These are phyloP conservation scores for Orgyia antiqua DNA, from an alignment of 2,888 invertebrate genomes.

Conservation along the genomic window DNA sequence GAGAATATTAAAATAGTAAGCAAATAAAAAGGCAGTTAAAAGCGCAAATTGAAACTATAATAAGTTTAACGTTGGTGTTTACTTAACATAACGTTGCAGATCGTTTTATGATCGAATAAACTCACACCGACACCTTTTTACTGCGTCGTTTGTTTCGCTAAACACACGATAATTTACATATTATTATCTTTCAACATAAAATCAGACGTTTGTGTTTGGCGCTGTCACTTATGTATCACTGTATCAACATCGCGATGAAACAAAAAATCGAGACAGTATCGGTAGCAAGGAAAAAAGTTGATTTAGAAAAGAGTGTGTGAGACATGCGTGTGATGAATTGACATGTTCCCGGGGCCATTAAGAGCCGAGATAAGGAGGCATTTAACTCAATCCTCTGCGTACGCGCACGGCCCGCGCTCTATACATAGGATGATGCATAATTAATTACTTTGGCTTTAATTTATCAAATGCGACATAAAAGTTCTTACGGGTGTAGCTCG, in stretches of 20 bases:
- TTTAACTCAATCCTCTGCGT: conserved; percentile 66
- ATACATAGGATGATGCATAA: conserved; percentile 16
- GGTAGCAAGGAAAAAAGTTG: conserved; percentile 31
- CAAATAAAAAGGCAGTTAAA: conserved; percentile 15
- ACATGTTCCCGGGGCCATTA: conserved; percentile 72
- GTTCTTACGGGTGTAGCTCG: no score
- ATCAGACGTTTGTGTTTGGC: conserved; percentile 27
- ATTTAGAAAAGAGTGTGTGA: conserved; percentile 45
- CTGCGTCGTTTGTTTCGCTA: conserved; percentile 41
- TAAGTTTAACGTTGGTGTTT: conserved; percentile 23
- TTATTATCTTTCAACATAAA: conserved; percentile 41
- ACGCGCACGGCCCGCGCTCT: conserved; percentile 27
- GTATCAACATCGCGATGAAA: conserved; percentile 18
- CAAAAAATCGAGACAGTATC: conserved; percentile 13
- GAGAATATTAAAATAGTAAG: no score
- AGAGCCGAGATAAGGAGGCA: conserved; percentile 64
- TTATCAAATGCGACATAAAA: no score
- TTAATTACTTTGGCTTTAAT: background rate
- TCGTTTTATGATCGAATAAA: conserved; percentile 32
- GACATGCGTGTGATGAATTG: conserved; percentile 71
- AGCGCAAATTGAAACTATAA: conserved; percentile 25
- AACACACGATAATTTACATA: conserved; percentile 42
- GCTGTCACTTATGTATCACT: conserved; percentile 37
- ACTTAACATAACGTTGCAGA: conserved; percentile 28
- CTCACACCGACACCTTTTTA: conserved; percentile 31